These are phyloP conservation scores for Drosophila melanica DNA, from an alignment of 1,140 invertebrate genomes.

Conservation along the genomic window DNA sequence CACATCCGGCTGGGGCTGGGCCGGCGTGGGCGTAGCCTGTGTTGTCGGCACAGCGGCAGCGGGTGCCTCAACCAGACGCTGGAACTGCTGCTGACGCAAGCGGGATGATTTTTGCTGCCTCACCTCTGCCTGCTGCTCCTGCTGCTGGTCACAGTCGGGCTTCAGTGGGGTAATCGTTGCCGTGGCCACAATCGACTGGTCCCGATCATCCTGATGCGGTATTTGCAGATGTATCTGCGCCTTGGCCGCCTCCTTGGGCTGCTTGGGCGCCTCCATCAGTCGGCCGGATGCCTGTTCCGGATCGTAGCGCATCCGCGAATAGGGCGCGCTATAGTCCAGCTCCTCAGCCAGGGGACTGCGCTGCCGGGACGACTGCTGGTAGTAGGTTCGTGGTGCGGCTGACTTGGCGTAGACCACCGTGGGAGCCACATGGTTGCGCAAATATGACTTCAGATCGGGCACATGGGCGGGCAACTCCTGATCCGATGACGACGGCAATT, in stretches of 20 bases:
- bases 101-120: slow-evolving; percentile 28
- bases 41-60: slow-evolving; percentile 85
- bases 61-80: slow-evolving; percentile 72
- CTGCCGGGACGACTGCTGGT: slow-evolving; percentile 49
- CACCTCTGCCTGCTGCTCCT: slow-evolving; percentile 14
- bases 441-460: slow-evolving; percentile 63
- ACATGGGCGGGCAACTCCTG: slow-evolving; percentile 63
- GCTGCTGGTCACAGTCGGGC: slow-evolving; percentile 58
- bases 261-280: slow-evolving; percentile 34
- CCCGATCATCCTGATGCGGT: slow-evolving; percentile 41
- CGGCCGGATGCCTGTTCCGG: slow-evolving; percentile 56
- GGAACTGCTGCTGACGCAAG: slow-evolving; percentile 46
- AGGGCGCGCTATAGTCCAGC: slow-evolving; percentile 75
- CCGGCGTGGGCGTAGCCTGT: slow-evolving; percentile 81
- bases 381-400: slow-evolving; percentile 41
- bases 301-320: slow-evolving; percentile 72
- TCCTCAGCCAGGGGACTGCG: slow-evolving; percentile 61
- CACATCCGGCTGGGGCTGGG: slow-evolving; percentile 55
- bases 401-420: slow-evolving; percentile 68
- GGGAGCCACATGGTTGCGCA: slow-evolving; percentile 53
- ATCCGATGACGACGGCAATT: not conserved
- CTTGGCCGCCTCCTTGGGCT: slow-evolving; percentile 32
- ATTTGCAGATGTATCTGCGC: slow-evolving; percentile 77
- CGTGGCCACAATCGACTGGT: slow-evolving; percentile 60
- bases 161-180: slow-evolving; percentile 61